Percentiles rank a stretch among this genome's conserved stretches.
Conservation (phyloP, 2,888 invertebrate species). For the Cryptus viduatorius region DNA sequence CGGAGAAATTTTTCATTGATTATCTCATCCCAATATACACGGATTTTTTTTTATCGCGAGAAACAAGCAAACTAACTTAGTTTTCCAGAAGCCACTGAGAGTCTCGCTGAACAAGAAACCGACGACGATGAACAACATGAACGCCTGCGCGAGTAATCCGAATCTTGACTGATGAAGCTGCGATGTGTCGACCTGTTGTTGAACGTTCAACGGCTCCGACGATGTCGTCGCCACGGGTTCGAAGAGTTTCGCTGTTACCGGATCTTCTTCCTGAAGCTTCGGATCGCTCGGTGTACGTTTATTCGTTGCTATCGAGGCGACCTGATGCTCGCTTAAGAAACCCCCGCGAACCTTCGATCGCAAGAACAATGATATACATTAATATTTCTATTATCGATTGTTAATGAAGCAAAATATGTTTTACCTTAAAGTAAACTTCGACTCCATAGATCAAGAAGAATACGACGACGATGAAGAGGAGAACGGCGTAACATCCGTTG, state of each 20-base stretch:
- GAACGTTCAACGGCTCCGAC: constrained; percentile 80
- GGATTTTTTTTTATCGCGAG: neutral
- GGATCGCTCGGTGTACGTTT: constrained; percentile 81
- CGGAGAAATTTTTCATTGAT: constrained; percentile 65
- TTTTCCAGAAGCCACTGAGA: constrained; percentile 96
- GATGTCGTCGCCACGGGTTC: constrained; percentile 80
- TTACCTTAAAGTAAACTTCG: constrained; percentile 96
- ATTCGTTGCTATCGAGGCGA: constrained; percentile 86
- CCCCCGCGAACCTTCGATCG: constrained; percentile 91
- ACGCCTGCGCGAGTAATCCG: constrained; percentile 95
- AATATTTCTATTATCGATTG: neutral
- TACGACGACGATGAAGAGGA: constrained; percentile 95
- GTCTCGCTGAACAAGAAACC: constrained; percentile 96
- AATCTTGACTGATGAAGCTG: constrained; percentile 96
- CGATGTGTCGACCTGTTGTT: constrained; percentile 90
- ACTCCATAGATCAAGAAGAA: constrained; percentile 98
- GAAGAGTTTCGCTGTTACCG: constrained; percentile 83
- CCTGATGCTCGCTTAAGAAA: constrained; percentile 91
- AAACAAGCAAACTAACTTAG: constrained; percentile 88
- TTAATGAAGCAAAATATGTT: constrained; percentile 56
- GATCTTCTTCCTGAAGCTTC: constrained; percentile 85
- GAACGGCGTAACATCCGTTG: constrained; percentile 96
- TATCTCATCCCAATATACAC: neutral
- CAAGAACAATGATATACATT: constrained; percentile 50
- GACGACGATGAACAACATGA: constrained; percentile 95